phyloP scores from a whole-genome alignment of 2,113 vertebrate genomes.

The Arenaria interpres region DNA sequence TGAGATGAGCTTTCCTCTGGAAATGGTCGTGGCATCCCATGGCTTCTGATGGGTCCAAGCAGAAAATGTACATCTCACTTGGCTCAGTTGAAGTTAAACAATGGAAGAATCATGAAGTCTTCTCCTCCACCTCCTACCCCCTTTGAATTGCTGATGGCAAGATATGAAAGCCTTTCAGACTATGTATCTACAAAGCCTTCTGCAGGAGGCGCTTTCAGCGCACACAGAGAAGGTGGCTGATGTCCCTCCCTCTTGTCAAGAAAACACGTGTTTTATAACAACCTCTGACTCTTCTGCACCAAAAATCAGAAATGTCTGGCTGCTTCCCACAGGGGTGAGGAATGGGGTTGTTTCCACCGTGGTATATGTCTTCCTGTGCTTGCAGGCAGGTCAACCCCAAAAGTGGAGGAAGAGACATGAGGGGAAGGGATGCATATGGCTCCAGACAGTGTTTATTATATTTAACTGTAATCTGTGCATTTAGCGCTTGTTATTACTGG shows the following conservation, averaged over 20 bases:
- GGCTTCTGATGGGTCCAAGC: neutral
- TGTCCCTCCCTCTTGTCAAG: neutral
- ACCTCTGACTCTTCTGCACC: neutral
- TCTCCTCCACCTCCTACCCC: neutral
- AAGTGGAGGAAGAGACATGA: neutral
- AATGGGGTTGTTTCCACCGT: neutral
- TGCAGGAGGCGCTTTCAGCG: neutral
- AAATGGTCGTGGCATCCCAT: neutral
- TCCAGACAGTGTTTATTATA: neutral
- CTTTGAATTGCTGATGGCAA: neutral
- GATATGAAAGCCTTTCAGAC: fast-evolving
- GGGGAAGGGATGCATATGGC: neutral
- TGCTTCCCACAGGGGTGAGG: neutral
- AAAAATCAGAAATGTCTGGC: neutral
- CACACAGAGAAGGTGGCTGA: neutral
- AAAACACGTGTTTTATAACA: fast-evolving
- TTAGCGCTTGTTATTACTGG: neutral
- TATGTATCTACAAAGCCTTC: neutral
- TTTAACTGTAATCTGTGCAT: neutral
- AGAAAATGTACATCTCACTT: neutral
- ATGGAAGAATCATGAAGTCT: neutral
- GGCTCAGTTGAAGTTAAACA: neutral
- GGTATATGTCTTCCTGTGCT: neutral
- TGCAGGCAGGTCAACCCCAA: neutral
- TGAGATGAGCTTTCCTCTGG: neutral